Percentiles rank a stretch among this genome's conserved stretches.
Evolutionary conservation across 1,140 invertebrate genomes (phyloP).

Genomic region (Drosophila nikananu): DNA sequence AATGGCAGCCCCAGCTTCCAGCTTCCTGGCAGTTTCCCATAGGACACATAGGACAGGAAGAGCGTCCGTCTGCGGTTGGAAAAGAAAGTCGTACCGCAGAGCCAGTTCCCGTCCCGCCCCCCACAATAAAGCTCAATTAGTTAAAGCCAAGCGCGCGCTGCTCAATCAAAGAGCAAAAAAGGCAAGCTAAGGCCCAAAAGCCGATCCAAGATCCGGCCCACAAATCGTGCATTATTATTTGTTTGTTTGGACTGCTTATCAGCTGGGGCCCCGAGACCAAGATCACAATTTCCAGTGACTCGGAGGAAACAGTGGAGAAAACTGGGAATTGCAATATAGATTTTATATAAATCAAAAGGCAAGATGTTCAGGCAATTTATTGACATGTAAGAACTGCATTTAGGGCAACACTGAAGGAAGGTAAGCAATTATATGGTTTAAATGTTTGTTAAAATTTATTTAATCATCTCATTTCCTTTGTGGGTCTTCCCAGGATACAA

Average conservation of each 20-base stretch:
- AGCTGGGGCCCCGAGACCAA: slow-evolving; percentile 49
- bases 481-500: too few species aligned
- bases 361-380: too few species aligned
- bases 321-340: background rate
- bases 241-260: slow-evolving; percentile 81
- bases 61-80: slow-evolving; percentile 44
- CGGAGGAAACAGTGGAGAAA: background rate
- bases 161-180: slow-evolving; percentile 67
- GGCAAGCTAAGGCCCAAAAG: slow-evolving; percentile 11
- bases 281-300: slow-evolving; percentile 53
- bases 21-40: background rate
- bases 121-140: slow-evolving; percentile 78
- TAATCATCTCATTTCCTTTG: too few species aligned
- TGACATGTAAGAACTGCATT: too few species aligned
- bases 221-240: slow-evolving; percentile 83
- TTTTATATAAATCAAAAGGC: background rate
- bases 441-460: accelerated
- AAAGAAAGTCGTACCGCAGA: slow-evolving; percentile 1
- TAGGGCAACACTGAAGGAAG: too few species aligned
- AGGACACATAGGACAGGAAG: slow-evolving; percentile 21
- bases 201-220: slow-evolving; percentile 38
- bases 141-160: slow-evolving; percentile 64
- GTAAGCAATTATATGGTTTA: too few species aligned
- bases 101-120: slow-evolving; percentile 42
- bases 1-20: slow-evolving; percentile 57